A percentile compares a stretch with the other conserved stretches of the same genome.
Evolutionary conservation across 2,888 invertebrate genomes (phyloP).

Genomic region (Lingula anatina): DNA sequence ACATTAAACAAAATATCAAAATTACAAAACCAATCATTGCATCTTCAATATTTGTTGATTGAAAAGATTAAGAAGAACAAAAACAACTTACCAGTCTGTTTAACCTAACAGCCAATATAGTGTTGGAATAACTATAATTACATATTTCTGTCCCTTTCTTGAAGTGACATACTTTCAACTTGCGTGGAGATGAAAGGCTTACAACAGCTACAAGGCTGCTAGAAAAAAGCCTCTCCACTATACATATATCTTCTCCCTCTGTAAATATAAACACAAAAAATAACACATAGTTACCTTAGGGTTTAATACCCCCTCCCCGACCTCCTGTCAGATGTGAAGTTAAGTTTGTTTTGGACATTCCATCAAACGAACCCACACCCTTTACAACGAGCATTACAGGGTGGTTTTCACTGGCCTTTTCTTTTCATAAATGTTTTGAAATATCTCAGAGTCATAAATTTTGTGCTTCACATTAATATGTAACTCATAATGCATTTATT

Average conservation of each 20-base stretch:
- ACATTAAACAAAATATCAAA: no score
- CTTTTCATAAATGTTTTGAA: no score
- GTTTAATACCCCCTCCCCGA: no score
- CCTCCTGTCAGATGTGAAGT: no score
- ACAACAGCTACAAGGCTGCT: constrained; percentile 95
- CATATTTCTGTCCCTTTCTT: constrained; percentile 97
- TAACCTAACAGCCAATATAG: constrained; percentile 89
- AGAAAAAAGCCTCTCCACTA: constrained; percentile 93
- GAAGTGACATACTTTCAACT: constrained; percentile 92
- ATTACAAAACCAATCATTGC: no score
- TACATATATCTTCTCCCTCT: constrained; percentile 61
- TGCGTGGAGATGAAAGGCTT: constrained; percentile 82
- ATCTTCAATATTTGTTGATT: no score
- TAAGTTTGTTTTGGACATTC: not conserved
- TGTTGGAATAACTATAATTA: constrained; percentile 91
- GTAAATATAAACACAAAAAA: no score
- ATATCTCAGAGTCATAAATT: no score
- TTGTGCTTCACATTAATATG: no score
- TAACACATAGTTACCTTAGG: no score
- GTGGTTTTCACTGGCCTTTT: no score
- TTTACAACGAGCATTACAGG: not conserved
- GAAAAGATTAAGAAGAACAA: no score
- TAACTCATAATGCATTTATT: not conserved
- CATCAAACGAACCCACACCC: not conserved
- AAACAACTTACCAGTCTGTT: constrained; percentile 78